Base-by-base conservation (phyloP, 2,888 invertebrate genomes). In the Epicampocera succincta region DNA sequence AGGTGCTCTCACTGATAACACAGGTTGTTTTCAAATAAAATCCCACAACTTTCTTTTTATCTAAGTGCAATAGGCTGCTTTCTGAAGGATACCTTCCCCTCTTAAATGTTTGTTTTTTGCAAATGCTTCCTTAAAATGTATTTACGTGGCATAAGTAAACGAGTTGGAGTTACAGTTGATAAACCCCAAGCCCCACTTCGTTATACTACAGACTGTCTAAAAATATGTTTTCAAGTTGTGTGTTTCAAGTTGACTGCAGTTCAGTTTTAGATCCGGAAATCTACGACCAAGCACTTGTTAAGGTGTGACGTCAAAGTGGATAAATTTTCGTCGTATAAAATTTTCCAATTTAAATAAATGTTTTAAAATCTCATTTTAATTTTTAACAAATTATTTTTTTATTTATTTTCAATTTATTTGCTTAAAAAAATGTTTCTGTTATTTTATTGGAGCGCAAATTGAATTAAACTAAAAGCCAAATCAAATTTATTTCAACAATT, bases 141-240 rank as follows among this genome's bases (percentile, higher is more conserved):
- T 38, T n/a, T n/a, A n/a, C n/a, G n/a, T 60, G 44, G 17, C 56
- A 63, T 38, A 56, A 56, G 42, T 44, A 38, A 19, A 42, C 21
- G 61, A 56, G 69, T 85, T 86, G 9, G 33, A 86, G 87, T 87
- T 86, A 88, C 88, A 88, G 88, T 88, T 88, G 88, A 88, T 88
- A 88, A 88, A 87, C 88, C 88, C 88, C 88, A 85, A 88, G 88
- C 88, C 88, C 87, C 87, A 88, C 87, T 88, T 88, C 87, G 87
- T 87, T 54, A 72, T 56, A 74, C 58, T 50, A 44, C 56, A 40
- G 42, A 29, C 38, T 54, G 46, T 66, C 44, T n/a, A 60, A 40
- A 66, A 66, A 42, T n/a, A 52, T 50, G 17, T 50, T 33, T 52
- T 48, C 25, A 54, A 68, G 12, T 61, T 48, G 19, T 52, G 33